A percentile compares a stretch with the other conserved stretches of the same genome.
phyloP scores from a whole-genome alignment of 2,888 invertebrate species.

The Drosophila rubida region DNA sequence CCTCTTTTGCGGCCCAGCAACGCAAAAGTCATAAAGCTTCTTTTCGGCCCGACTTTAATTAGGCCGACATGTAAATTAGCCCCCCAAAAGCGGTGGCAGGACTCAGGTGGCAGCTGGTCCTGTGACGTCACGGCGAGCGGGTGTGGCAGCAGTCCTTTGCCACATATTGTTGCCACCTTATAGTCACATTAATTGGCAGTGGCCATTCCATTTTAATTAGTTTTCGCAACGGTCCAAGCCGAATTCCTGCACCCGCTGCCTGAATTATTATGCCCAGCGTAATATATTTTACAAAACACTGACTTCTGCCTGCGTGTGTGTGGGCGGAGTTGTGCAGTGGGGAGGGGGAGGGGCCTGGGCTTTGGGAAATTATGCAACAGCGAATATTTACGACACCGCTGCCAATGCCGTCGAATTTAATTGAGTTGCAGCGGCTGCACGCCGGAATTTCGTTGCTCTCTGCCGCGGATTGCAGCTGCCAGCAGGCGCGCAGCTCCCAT shows the following conservation, averaged over 20 bases:
- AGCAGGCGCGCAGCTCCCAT: constrained; percentile 16
- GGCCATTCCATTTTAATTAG: constrained; percentile 79
- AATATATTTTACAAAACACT: constrained; percentile 71
- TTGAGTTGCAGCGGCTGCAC: constrained; percentile 68
- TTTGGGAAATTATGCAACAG: constrained; percentile 66
- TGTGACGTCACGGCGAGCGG: no score
- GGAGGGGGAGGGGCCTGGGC: neutral
- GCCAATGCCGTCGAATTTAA: constrained; percentile 70
- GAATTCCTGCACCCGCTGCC: constrained; percentile 49
- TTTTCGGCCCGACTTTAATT: constrained; percentile 68
- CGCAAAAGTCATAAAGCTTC: constrained; percentile 76
- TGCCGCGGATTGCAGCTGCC: constrained; percentile 52
- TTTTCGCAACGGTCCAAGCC: constrained; percentile 74
- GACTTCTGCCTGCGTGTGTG: constrained; percentile 32
- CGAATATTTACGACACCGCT: constrained; percentile 44
- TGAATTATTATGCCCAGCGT: constrained; percentile 69
- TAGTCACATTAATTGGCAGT: constrained; percentile 76
- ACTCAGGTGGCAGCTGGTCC: constrained; percentile 54
- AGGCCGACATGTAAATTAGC: constrained; percentile 74
- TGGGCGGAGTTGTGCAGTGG: neutral
- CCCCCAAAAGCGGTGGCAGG: constrained; percentile 18
- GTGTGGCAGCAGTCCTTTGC: constrained; percentile 18
- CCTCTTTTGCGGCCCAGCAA: constrained; percentile 43
- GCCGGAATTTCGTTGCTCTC: constrained; percentile 33
- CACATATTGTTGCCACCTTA: constrained; percentile 29